A percentile compares a stretch with the other conserved stretches of the same genome.
Evolutionary conservation across 2,888 invertebrate species (phyloP).

Genomic region (Vannuccia rotundouncinata): DNA sequence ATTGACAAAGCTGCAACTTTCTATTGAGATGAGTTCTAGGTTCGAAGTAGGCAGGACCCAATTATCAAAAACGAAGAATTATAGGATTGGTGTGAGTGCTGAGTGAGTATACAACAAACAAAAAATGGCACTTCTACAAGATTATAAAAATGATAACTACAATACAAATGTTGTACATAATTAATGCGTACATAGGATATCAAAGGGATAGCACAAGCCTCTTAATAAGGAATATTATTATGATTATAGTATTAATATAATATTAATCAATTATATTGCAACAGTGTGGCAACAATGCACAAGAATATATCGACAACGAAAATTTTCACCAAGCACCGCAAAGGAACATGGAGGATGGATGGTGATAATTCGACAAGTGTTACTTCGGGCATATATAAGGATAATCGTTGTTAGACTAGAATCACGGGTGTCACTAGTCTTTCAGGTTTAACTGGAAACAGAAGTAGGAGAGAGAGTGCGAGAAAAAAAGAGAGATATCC

Average conservation of each 20-base stretch:
- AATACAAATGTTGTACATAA: not conserved
- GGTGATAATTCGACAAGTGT: not conserved
- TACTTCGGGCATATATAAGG: not conserved
- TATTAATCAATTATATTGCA: not conserved
- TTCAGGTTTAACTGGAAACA: not conserved
- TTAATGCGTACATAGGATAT: not conserved
- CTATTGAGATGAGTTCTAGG: not conserved
- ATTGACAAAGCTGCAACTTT: not conserved
- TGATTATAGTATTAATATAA: not conserved
- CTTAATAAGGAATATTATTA: not conserved
- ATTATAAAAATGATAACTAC: not conserved
- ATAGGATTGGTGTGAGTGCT: not conserved
- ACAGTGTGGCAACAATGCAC: not conserved
- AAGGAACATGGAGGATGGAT: not conserved
- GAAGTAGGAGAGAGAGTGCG: not conserved
- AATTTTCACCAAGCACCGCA: not conserved
- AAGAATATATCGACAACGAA: not conserved
- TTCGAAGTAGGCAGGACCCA: not conserved
- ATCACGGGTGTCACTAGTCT: not conserved
- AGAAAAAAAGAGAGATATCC: no score
- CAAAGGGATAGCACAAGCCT: not conserved
- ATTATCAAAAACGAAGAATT: not conserved
- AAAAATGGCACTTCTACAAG: slow-evolving; percentile 2
- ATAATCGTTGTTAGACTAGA: slow-evolving; percentile 10
- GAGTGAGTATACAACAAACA: slow-evolving; percentile 15